These are phyloP conservation scores for Turritopsis rubra DNA, from an alignment of 30 jellyfish, hydroid and myxozoan genomes.

Conservation along the genomic window DNA sequence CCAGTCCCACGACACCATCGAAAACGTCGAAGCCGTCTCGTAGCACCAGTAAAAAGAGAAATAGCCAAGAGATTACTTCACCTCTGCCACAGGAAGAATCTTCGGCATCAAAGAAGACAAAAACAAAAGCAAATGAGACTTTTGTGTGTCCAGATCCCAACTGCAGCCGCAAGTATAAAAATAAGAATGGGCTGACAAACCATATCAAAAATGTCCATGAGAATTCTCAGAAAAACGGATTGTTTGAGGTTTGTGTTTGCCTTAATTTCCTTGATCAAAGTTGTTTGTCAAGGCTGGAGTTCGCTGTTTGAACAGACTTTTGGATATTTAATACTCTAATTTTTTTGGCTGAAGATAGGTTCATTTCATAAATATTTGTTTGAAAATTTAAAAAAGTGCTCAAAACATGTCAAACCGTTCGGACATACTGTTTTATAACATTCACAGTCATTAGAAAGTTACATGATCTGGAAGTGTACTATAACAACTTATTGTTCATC, in stretches of 20 bases:
- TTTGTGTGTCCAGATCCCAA: conserved; percentile 92
- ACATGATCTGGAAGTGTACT: too few relatives aligned
- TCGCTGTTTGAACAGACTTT: too few relatives aligned
- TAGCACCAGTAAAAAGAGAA: conserved; percentile 3
- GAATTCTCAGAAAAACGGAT: conserved; percentile 33
- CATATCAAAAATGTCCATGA: conserved; percentile 77
- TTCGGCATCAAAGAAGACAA: neutral
- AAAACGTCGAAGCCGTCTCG: conserved; percentile 4
- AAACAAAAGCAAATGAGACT: neutral
- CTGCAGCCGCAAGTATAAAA: conserved; percentile 66
- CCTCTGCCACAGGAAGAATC: conserved; percentile 16
- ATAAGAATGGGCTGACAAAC: conserved; percentile 75
- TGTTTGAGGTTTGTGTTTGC: neutral
- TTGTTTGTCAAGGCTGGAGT: too few relatives aligned
- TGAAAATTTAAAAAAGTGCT: too few relatives aligned
- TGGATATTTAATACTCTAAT: too few relatives aligned
- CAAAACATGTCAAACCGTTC: too few relatives aligned
- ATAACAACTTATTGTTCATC: too few relatives aligned
- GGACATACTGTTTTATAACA: too few relatives aligned
- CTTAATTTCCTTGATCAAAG: neutral
- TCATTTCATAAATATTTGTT: too few relatives aligned
- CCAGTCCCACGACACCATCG: conserved; percentile 32
- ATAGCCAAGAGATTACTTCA: conserved; percentile 16
- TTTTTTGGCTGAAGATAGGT: too few relatives aligned
- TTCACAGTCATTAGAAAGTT: too few relatives aligned